A percentile compares a stretch with the other conserved stretches of the same genome.
phyloP scores from a whole-genome alignment of 1,140 invertebrate genomes.

The Eueides isabella region DNA sequence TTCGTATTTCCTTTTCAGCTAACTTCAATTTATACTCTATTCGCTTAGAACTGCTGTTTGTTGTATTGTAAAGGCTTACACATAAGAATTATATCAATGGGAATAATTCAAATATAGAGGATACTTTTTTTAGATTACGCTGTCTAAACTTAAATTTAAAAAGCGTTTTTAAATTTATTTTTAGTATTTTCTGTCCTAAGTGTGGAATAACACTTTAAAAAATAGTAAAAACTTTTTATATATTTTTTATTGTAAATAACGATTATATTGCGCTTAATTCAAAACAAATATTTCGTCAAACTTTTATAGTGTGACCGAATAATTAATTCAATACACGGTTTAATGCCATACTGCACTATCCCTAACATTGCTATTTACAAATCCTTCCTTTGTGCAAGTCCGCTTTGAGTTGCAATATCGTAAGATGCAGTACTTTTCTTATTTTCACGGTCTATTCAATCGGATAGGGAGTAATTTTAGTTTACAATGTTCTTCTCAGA shows the following conservation, averaged over 20 bases:
- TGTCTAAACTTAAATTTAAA: too few species aligned
- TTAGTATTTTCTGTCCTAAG: too few species aligned
- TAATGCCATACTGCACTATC: background rate
- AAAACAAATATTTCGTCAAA: background rate
- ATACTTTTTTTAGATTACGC: too few species aligned
- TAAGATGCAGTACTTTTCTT: constrained; percentile 29
- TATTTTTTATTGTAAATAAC: too few species aligned
- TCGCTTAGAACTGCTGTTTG: background rate
- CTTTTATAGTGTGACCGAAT: background rate
- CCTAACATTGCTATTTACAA: constrained; percentile 18
- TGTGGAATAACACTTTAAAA: too few species aligned
- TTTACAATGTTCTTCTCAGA: constrained; percentile 7
- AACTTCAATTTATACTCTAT: constrained; percentile 1
- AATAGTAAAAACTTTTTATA: too few species aligned
- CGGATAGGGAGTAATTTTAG: constrained; percentile 16
- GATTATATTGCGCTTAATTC: too few species aligned
- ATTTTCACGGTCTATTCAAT: constrained; percentile 30
- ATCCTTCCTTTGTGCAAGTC: constrained; percentile 31
- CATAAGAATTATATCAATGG: background rate
- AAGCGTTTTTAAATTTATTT: too few species aligned
- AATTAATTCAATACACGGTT: background rate
- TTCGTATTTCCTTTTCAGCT: background rate
- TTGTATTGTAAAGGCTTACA: background rate
- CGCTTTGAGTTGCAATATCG: constrained; percentile 34
- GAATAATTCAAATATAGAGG: background rate